These are phyloP conservation scores for Mycteria americana DNA, from an alignment of 2,797 vertebrate species.

Conservation along the genomic window DNA sequence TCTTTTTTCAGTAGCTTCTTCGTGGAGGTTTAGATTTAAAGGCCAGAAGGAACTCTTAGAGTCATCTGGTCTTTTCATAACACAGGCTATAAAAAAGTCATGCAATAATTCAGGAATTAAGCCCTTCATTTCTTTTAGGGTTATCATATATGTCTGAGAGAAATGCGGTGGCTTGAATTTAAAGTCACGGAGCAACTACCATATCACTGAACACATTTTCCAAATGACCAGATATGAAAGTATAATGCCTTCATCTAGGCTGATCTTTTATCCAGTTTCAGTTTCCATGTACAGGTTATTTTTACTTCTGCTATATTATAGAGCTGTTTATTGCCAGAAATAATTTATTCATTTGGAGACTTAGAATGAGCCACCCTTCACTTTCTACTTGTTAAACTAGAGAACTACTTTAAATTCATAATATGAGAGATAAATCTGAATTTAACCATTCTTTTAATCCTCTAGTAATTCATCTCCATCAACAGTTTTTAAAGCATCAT, in stretches of 20 bases:
- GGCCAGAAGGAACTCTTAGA: not conserved
- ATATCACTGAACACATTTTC: not conserved
- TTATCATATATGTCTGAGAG: not conserved
- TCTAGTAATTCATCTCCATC: not conserved
- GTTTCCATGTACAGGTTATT: not conserved
- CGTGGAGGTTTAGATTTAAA: not conserved
- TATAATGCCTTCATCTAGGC: not conserved
- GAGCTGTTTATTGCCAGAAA: not conserved
- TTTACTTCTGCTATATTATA: not conserved
- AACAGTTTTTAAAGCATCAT: not conserved
- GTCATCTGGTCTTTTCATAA: conserved; percentile 4
- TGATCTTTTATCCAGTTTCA: not conserved
- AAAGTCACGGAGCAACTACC: not conserved
- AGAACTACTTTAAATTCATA: not conserved
- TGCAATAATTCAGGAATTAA: conserved; percentile 12
- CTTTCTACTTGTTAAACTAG: not conserved
- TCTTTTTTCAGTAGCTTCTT: not conserved
- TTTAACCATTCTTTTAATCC: not conserved
- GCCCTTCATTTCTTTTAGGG: not conserved
- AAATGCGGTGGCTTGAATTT: not conserved
- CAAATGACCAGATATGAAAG: not conserved
- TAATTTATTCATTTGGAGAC: not conserved
- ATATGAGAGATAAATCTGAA: not conserved
- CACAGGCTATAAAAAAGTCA: not conserved
- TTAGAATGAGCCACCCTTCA: not conserved